Conservation (phyloP, 2,888 invertebrate species). For the Syrista parreyssii region DNA sequence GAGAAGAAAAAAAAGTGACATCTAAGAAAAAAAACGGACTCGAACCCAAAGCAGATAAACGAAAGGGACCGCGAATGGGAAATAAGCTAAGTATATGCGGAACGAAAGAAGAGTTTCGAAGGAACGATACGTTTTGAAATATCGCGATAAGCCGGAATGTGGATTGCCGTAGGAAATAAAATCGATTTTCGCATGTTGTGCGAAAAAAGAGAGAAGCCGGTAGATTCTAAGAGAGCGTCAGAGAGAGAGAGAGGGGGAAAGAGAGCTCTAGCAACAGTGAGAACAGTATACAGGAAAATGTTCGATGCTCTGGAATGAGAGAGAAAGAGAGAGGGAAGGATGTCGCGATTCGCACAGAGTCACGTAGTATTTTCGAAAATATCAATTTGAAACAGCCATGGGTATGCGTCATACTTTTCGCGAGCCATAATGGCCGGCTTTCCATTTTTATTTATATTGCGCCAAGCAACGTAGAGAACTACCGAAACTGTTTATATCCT, state of each 20-base stretch:
- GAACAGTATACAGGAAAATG: background rate
- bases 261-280: background rate
- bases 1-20: background rate
- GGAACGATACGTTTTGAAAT: conserved; percentile 26
- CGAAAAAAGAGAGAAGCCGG: background rate
- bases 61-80: background rate
- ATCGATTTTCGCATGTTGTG: conserved; percentile 34
- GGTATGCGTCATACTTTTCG: conserved; percentile 63
- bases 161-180: conserved; percentile 45
- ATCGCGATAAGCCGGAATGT: conserved; percentile 39
- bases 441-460: conserved; percentile 65
- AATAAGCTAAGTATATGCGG: background rate
- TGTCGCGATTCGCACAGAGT: conserved; percentile 11
- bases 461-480: conserved; percentile 24
- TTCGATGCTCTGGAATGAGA: background rate
- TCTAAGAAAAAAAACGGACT: background rate
- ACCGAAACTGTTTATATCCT: conserved; percentile 36
- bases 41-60: background rate
- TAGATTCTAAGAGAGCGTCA: background rate
- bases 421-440: conserved; percentile 62
- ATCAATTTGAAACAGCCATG: conserved; percentile 59
- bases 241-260: background rate
- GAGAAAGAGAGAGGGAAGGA: background rate
- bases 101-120: background rate
- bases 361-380: conserved; percentile 47